These are phyloP conservation scores for Teinopalpus imperialis DNA, from an alignment of 2,888 invertebrate genomes.

Conservation along the genomic window DNA sequence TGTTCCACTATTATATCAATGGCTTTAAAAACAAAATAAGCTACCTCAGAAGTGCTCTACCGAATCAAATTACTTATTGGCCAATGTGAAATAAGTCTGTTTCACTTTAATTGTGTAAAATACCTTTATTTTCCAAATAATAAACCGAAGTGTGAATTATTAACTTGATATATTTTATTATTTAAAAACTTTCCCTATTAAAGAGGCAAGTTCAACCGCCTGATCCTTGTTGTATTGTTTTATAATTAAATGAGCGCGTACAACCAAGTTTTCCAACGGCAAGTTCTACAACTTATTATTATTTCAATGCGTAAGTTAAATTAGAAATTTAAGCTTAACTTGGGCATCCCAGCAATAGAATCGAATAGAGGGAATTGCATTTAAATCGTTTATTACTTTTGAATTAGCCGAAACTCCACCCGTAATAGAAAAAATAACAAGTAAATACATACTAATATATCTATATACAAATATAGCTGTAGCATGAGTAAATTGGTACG, in stretches of 20 bases:
- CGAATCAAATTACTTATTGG: too few relatives aligned
- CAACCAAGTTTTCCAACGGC: conserved; percentile 19
- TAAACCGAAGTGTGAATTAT: conserved; percentile 19
- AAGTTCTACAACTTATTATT: conserved; percentile 24
- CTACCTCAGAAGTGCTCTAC: too few relatives aligned
- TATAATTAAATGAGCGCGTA: conserved; percentile 24
- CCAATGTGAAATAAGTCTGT: too few relatives aligned
- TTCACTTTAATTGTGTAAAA: too few relatives aligned
- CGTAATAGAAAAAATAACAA: conserved; percentile 10
- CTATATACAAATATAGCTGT: too few relatives aligned
- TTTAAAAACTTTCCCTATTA: conserved; percentile 23
- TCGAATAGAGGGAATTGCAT: conserved; percentile 23
- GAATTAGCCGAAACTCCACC: conserved; percentile 8
- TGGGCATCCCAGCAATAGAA: conserved; percentile 16
- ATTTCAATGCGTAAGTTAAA: conserved; percentile 26
- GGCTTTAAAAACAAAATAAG: too few relatives aligned
- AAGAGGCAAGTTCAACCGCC: conserved; percentile 20
- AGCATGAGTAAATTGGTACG: too few relatives aligned
- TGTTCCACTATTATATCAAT: too few relatives aligned
- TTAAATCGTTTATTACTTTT: conserved; percentile 22
- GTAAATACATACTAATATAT: neutral
- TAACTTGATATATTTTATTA: conserved; percentile 15
- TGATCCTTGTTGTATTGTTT: conserved; percentile 25
- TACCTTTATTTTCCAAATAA: too few relatives aligned
- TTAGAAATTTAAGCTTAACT: conserved; percentile 21